A percentile compares a stretch with the other conserved stretches of the same genome.
Evolutionary conservation across 2,888 invertebrate species (phyloP).

Genomic region (Torymus texanus): DNA sequence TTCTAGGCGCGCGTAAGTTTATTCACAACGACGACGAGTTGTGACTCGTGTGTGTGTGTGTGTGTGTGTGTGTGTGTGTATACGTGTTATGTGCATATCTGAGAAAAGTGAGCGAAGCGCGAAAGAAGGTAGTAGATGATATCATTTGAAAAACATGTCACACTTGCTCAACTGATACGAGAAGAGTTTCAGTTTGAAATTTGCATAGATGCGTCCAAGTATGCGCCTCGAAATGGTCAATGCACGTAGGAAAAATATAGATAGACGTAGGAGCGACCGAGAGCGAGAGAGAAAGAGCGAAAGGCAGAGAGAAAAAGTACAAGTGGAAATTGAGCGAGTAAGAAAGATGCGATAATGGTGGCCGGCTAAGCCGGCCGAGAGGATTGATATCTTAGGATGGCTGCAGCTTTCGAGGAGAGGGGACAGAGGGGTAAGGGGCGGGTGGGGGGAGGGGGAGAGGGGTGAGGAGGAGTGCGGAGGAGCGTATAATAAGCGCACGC

Average conservation of each 20-base stretch:
- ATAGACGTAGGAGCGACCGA: background rate
- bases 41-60: background rate
- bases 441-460: background rate
- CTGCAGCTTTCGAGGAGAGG: constrained; percentile 2
- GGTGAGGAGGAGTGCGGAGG: background rate
- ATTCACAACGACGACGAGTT: background rate
- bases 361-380: background rate
- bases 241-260: too few species aligned
- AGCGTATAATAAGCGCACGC: constrained; percentile 56
- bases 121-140: constrained; percentile 56
- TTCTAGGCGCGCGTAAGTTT: constrained; percentile 58
- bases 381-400: constrained; percentile 42
- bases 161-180: constrained; percentile 53
- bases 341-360: constrained; percentile 8
- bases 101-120: constrained; percentile 24
- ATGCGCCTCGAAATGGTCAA: too few species aligned
- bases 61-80: constrained; percentile 35
- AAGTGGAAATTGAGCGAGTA: background rate
- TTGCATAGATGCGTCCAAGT: too few species aligned
- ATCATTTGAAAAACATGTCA: constrained; percentile 60
- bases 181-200: background rate
- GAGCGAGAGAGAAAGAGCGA: background rate
- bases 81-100: background rate
- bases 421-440: background rate
- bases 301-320: background rate